Base-by-base conservation (phyloP, 2,797 vertebrate genomes). In the Urosaurus nigricauda region DNA sequence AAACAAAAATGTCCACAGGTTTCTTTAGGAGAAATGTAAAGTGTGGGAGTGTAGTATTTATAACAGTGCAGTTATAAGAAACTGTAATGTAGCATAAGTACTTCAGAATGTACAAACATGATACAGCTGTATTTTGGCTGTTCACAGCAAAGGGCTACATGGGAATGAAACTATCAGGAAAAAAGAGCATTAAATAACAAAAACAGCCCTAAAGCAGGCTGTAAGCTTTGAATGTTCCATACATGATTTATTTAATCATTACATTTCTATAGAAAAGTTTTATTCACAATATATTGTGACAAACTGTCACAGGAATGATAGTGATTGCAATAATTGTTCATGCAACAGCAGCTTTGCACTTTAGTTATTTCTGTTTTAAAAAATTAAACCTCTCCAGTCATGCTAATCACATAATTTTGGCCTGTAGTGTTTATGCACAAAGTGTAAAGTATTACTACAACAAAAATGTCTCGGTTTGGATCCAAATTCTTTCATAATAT, bases 261-360 rank as follows among this genome's bases (percentile, higher is more conserved):
- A 96, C 94, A 96, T 97, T 97, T 97, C 96, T 97, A 98, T 97
- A 97, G 96, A 97, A 97, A 97, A 97, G 96, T 96, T 97, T 96
- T 97, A 97, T 97, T 97, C 97, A 97, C 97, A 97, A 97, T 97
- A 97, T 97, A 97, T 95, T 93, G 96, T 96, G 97, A 97, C 97
- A 95, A 97, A 96, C 83, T 40, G 96, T 94, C 97, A 97, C 96
- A 96, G 94, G 95, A 97, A 97, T 97, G 96, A 96, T 97, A 97
- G 95, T 97, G 97, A 97, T 97, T 96, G 96, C 95, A 95, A 96
- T 97, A 96, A 97, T 95, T 95, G 97, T 97, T 96, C 98, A 97
- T 97, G 97, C 97, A 98, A 96, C 96, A 97, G 97, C 97, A 97
- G 96, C 94, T 97, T 97, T 96, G 96, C 96, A 97, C 93, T 97